Base-by-base conservation (phyloP, 2,113 vertebrate species). In the Elephantulus edwardii region DNA sequence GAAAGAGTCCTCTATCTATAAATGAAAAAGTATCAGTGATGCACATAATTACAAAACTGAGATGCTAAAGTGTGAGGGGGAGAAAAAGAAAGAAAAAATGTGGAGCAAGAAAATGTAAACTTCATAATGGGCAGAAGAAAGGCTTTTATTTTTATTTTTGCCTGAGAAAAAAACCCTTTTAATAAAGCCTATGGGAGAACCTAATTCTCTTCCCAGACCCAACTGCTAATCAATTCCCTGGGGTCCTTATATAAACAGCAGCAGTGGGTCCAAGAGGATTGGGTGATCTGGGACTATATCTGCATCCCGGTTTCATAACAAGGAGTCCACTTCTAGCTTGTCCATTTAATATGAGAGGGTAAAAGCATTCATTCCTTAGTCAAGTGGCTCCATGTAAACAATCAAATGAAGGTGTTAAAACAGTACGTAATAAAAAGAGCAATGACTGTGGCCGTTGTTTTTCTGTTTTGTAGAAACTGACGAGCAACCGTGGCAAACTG, bases 181-280 rank as follows among this genome's bases (percentile, higher is more conserved):
- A 96, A 96, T 95, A 95, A 96, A 95, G 83, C 95, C 94, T 48
- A 2, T 86, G 93, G 95, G 96, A 95, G 89, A 95, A 94, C 75
- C 54, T 92, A 95, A 96, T 96, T 96, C 88, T 95, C 94, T 91
- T 96, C 24, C 88, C 85, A 96, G 91, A 86, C 84, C 76, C 76
- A 91, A 92, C 66, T 86, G 94, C 91, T 96, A 96, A 96, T 95
- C 95, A 96, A 91, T 95, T 95, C 95, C 96, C 95, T 74, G 66
- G 90, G 88, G 84, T 90, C 85, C 46, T 85, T 88, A 83, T 71
- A 93, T 92, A 95, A 92, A 91, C 88, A 92, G 92, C 76, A 89
- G 81, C 87, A 92, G 82, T 60, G 60, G 78, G 75, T 93, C 58
- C 8, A 7, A 85, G 52, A 86, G 85, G 82, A 76, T 22, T 77